phyloP scores from a whole-genome alignment of 1,140 invertebrate genomes.

The Diachasmimorpha longicaudata region DNA sequence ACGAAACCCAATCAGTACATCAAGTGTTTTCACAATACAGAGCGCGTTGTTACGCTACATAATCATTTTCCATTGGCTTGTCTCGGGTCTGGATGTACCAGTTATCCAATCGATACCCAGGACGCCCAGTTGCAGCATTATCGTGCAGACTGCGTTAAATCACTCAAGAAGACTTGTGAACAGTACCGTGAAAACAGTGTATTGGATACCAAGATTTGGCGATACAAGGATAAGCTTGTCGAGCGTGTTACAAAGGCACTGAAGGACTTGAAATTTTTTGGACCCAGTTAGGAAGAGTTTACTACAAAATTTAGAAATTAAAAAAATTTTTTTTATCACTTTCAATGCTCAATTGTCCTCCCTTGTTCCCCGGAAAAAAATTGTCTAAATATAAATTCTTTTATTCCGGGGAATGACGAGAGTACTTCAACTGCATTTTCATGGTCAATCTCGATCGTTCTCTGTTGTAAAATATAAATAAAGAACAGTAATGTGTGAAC shows the following conservation, averaged over 20 bases:
- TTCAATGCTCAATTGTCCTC: neutral
- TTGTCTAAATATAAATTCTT: neutral
- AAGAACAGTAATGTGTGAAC: neutral
- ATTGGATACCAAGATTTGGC: conserved; percentile 87
- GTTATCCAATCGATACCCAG: conserved; percentile 81
- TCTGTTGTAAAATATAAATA: conserved; percentile 35
- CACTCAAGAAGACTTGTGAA: conserved; percentile 83
- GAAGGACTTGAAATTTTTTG: conserved; percentile 76
- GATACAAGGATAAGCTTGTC: conserved; percentile 79
- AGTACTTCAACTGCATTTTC: neutral
- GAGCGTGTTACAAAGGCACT: conserved; percentile 73
- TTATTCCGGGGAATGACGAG: conserved; percentile 15
- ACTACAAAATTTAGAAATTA: too few relatives aligned
- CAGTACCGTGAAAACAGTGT: conserved; percentile 83
- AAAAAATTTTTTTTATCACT: too few relatives aligned
- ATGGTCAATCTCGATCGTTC: conserved; percentile 54
- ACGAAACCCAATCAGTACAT: conserved; percentile 93
- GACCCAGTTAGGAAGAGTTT: conserved; percentile 41
- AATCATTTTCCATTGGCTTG: conserved; percentile 93
- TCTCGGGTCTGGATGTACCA: conserved; percentile 83
- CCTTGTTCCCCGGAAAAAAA: conserved; percentile 26
- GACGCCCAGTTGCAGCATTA: conserved; percentile 94
- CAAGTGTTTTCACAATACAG: conserved; percentile 93
- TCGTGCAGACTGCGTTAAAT: conserved; percentile 88
- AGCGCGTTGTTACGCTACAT: conserved; percentile 86